phyloP scores from a whole-genome alignment of 2,888 invertebrate genomes.

The Magallana nippona region DNA sequence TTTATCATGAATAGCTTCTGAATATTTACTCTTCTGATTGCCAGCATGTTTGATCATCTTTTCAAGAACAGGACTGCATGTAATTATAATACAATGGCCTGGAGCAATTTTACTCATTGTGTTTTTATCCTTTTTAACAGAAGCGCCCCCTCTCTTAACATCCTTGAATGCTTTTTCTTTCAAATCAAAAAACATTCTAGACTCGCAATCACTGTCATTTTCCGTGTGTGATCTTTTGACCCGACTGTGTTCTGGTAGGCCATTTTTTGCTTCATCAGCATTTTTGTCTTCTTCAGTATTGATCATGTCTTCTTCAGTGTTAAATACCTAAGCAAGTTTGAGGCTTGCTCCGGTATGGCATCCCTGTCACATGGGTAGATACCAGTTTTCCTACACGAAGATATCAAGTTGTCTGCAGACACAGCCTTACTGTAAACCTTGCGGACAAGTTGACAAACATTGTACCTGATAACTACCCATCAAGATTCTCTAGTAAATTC shows the following conservation, averaged over 20 bases:
- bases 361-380: neutral
- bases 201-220: neutral
- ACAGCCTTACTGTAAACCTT: slow-evolving; percentile 45
- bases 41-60: neutral
- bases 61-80: neutral
- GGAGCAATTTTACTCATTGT: slow-evolving; percentile 8
- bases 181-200: neutral
- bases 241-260: neutral
- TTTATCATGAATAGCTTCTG: too few relatives aligned
- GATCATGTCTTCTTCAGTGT: too few relatives aligned
- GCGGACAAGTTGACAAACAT: slow-evolving; percentile 47
- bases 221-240: neutral
- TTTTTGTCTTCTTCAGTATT: neutral
- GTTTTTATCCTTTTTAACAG: neutral
- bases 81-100: slow-evolving; percentile 18
- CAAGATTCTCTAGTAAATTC: slow-evolving; percentile 42
- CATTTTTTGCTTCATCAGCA: neutral
- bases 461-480: slow-evolving; percentile 42
- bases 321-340: neutral
- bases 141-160: neutral
- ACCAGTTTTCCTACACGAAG: slow-evolving; percentile 40
- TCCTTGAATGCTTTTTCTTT: neutral
- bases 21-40: too few relatives aligned
- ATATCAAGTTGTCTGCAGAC: slow-evolving; percentile 43
- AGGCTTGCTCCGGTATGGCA: neutral